These are phyloP conservation scores for Oriolus oriolus DNA, from an alignment of 2,113 vertebrate species.

Conservation along the genomic window DNA sequence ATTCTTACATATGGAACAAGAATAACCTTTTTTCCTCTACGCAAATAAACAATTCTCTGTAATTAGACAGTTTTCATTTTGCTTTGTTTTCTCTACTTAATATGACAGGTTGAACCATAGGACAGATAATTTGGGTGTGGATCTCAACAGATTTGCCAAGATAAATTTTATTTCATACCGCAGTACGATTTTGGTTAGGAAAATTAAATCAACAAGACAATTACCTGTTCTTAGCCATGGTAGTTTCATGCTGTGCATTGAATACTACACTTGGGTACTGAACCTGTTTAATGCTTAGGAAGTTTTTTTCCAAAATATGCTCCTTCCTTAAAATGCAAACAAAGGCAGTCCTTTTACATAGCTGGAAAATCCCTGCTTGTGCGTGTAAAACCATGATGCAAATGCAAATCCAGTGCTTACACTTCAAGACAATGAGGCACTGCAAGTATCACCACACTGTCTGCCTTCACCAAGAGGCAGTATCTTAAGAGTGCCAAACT, in stretches of 20 bases:
- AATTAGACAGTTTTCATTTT: neutral
- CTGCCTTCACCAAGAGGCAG: neutral
- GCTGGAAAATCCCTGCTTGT: neutral
- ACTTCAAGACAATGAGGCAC: neutral
- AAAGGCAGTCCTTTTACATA: neutral
- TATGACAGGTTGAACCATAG: neutral
- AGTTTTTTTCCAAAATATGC: neutral
- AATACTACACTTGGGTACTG: neutral
- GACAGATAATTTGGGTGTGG: neutral
- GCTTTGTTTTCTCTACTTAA: neutral
- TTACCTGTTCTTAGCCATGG: rapidly evolving
- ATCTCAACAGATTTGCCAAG: neutral
- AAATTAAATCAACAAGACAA: neutral
- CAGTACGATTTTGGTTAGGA: neutral
- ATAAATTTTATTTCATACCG: neutral
- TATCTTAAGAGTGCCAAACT: neutral
- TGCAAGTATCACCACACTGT: neutral
- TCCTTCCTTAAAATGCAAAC: neutral
- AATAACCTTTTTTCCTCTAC: neutral
- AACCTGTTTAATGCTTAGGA: neutral
- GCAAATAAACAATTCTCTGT: neutral
- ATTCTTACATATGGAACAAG: neutral
- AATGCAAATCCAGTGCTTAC: neutral
- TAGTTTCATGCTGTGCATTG: neutral
- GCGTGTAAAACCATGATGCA: neutral